Evolutionary conservation across 2,113 vertebrate genomes (phyloP).

Genomic region (Lonchura striata): DNA sequence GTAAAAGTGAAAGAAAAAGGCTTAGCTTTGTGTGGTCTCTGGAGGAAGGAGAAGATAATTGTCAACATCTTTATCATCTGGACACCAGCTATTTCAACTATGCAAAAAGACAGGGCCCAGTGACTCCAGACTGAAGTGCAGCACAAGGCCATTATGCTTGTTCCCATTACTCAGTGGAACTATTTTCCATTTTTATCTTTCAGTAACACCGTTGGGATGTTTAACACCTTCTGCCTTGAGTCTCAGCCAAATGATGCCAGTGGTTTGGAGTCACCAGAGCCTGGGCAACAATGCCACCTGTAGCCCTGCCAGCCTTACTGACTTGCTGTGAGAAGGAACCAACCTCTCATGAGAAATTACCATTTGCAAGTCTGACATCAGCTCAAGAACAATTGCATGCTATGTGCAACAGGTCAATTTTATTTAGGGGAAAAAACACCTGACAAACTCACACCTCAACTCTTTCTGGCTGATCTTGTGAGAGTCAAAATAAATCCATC

Average conservation of each 20-base stretch:
- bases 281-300: not conserved
- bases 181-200: constrained; percentile 24
- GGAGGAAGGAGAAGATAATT: constrained; percentile 8
- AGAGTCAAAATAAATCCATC: not conserved
- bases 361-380: not conserved
- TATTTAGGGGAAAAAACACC: not conserved
- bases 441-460: accelerated
- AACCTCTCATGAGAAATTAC: not conserved
- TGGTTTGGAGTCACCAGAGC: accelerated
- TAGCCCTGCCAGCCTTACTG: not conserved
- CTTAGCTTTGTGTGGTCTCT: constrained; percentile 34
- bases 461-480: not conserved
- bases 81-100: constrained; percentile 32
- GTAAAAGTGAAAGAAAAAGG: constrained; percentile 11
- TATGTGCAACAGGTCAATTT: not conserved
- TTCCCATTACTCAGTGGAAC: not conserved
- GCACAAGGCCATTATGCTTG: not conserved
- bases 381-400: not conserved
- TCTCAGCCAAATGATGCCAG: not conserved
- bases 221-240: constrained; percentile 11
- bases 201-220: not conserved
- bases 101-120: not conserved
- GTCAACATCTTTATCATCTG: constrained; percentile 50
- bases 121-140: constrained; percentile 19
- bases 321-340: not conserved